Evolutionary conservation across 2,113 vertebrate species (phyloP).

Genomic region (Danionella cerebrum): DNA sequence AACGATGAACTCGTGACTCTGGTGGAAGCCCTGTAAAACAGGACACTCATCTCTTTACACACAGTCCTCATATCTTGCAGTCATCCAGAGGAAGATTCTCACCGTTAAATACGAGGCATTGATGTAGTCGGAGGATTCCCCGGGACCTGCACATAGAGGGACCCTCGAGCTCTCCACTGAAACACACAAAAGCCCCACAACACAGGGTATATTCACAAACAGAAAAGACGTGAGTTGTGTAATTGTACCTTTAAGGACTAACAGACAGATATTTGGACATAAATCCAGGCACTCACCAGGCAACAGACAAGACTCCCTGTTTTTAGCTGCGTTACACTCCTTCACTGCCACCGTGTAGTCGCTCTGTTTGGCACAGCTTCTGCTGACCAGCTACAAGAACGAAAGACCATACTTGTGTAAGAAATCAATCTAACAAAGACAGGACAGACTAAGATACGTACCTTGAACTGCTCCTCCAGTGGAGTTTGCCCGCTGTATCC

Average conservation of each 20-base stretch:
- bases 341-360: conserved; percentile 88
- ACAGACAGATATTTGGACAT: too few relatives aligned
- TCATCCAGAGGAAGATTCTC: conserved; percentile 46
- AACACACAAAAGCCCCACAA: conserved; percentile 9
- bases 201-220: neutral
- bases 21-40: conserved; percentile 74
- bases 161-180: conserved; percentile 92
- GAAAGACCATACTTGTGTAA: conserved; percentile 12
- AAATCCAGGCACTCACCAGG: conserved; percentile 83
- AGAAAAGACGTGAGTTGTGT: too few relatives aligned
- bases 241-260: too few relatives aligned
- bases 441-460: conserved; percentile 44
- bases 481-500: conserved; percentile 79
- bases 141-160: conserved; percentile 70
- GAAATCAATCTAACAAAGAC: too few relatives aligned
- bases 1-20: conserved; percentile 84
- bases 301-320: conserved; percentile 84
- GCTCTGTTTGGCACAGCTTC: conserved; percentile 81
- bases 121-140: conserved; percentile 87
- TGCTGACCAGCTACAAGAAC: conserved; percentile 76
- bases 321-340: conserved; percentile 84
- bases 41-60: neutral
- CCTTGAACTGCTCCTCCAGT: conserved; percentile 93
- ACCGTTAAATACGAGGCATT: conserved; percentile 96
- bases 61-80: neutral